Evolutionary conservation across 2,797 vertebrate species (phyloP).

Genomic region (Pangasius sanitwongsei): DNA sequence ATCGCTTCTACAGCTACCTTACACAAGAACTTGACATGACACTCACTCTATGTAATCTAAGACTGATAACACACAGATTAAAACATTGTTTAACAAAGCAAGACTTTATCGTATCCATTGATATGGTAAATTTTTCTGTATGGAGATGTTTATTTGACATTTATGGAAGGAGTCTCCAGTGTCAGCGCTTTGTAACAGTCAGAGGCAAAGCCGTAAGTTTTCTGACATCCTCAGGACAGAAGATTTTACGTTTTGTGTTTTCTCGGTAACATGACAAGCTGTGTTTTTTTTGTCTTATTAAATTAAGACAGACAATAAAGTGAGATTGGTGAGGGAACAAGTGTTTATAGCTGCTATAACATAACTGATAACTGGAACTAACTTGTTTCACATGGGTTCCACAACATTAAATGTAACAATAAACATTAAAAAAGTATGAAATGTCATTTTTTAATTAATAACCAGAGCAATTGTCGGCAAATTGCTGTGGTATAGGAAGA

Average conservation of each 20-base stretch:
- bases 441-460: neutral
- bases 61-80: neutral
- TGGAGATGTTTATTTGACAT: neutral
- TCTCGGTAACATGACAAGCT: neutral
- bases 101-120: neutral
- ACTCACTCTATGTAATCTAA: neutral
- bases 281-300: too few species aligned
- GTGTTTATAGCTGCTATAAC: neutral
- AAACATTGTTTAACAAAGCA: neutral
- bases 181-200: neutral
- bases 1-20: neutral
- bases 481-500: neutral
- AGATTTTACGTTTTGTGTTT: neutral
- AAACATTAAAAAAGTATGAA: neutral
- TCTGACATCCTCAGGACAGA: neutral
- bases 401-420: neutral
- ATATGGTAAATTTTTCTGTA: neutral
- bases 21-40: neutral
- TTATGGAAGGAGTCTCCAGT: conserved; percentile 1
- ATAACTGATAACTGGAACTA: neutral
- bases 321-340: neutral
- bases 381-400: too few species aligned
- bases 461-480: neutral
- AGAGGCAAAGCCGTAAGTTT: neutral
- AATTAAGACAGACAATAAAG: neutral